Conservation (phyloP, 64 coral and sea anemone species). For the Platygyra sinensis region DNA sequence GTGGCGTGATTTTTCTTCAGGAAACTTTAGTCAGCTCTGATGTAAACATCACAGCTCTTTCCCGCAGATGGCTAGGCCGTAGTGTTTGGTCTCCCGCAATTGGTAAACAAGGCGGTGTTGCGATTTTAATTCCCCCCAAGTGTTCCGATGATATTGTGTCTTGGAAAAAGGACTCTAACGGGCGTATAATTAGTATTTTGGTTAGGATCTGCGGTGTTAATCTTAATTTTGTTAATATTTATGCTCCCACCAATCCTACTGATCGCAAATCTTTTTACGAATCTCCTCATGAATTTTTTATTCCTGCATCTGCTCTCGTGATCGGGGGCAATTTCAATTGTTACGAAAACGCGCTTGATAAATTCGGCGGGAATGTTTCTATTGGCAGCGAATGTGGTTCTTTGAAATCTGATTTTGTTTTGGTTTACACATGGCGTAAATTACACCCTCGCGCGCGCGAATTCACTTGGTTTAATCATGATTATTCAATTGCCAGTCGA, state of each 20-base stretch:
- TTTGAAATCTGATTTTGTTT: neutral
- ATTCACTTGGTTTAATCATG: conserved; percentile 28
- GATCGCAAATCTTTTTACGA: neutral
- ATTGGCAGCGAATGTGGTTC: neutral
- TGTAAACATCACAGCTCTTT: neutral
- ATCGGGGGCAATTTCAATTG: conserved; percentile 57
- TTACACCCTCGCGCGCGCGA: neutral
- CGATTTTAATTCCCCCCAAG: neutral
- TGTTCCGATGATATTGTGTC: neutral
- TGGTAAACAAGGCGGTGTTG: neutral
- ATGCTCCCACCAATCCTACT: too few species aligned
- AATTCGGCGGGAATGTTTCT: neutral
- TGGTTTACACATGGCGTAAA: conserved; percentile 4
- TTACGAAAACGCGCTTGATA: neutral
- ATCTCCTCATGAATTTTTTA: neutral
- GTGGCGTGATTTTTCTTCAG: neutral
- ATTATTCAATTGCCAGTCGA: neutral
- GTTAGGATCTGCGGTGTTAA: neutral
- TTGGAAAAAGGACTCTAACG: neutral
- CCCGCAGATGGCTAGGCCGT: neutral
- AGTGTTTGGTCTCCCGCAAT: conserved; percentile 18
- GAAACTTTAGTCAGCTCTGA: neutral
- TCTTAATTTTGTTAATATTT: too few species aligned
- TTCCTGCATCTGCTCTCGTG: neutral
- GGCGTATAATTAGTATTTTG: neutral